A percentile compares a stretch with the other conserved stretches of the same genome.
These are phyloP conservation scores for Scartelaos histophorus DNA, from an alignment of 2,113 vertebrate genomes.

Conservation along the genomic window DNA sequence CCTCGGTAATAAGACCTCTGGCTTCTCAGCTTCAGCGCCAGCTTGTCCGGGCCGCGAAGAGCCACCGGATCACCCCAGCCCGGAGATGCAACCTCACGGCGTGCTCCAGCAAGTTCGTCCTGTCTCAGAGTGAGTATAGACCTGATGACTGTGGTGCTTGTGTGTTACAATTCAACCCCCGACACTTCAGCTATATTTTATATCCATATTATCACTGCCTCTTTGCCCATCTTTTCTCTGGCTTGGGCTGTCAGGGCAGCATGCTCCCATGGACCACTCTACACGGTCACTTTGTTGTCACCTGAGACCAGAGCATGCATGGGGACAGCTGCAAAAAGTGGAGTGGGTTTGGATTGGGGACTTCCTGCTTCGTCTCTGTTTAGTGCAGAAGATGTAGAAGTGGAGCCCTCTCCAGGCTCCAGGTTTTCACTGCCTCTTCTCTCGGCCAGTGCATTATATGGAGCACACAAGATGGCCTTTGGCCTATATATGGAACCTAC, in stretches of 20 bases:
- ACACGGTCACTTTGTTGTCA: constrained; percentile 41
- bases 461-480: constrained; percentile 17
- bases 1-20: constrained; percentile 60
- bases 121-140: constrained; percentile 79
- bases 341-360: constrained; percentile 38
- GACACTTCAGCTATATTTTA: background rate
- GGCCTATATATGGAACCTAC: constrained; percentile 10
- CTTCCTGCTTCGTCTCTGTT: background rate
- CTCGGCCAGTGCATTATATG: background rate
- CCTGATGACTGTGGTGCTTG: no score
- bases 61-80: constrained; percentile 54
- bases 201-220: background rate
- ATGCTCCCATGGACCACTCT: background rate
- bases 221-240: background rate
- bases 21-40: constrained; percentile 53
- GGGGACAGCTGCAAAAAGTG: constrained; percentile 23
- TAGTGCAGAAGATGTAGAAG: background rate
- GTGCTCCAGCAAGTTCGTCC: constrained; percentile 84
- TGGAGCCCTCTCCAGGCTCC: background rate
- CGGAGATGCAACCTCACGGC: constrained; percentile 80
- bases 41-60: constrained; percentile 34
- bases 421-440: constrained; percentile 17
- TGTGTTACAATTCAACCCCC: background rate
- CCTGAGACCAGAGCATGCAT: constrained; percentile 18
- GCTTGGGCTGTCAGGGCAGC: background rate